A percentile compares a stretch with the other conserved stretches of the same genome.
Evolutionary conservation across 2,113 vertebrate species (phyloP).

Genomic region (Elanus axillaris): DNA sequence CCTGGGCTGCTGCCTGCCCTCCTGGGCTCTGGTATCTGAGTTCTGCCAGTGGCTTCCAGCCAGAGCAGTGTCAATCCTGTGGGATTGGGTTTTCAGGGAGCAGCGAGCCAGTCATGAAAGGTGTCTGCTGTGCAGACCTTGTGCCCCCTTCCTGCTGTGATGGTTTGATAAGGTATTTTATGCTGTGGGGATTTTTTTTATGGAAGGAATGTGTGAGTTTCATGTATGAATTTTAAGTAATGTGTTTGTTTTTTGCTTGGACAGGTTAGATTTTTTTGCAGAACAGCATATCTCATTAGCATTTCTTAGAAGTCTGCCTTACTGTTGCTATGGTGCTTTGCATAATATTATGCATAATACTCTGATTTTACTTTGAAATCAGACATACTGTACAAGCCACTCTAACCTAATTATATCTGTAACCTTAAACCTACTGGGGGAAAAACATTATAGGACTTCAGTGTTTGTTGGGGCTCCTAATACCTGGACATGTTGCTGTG

Average conservation of each 20-base stretch:
- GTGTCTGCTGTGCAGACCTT: not conserved
- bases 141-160: not conserved
- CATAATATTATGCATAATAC: constrained; percentile 40
- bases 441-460: not conserved
- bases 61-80: rapidly evolving
- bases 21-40: rapidly evolving
- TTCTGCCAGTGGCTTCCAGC: rapidly evolving
- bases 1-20: not conserved
- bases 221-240: not conserved
- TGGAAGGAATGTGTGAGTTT: not conserved
- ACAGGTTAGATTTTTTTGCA: constrained; percentile 18
- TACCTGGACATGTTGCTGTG: not conserved
- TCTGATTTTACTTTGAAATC: constrained; percentile 63
- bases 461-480: not conserved
- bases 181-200: not conserved
- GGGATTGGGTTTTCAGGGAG: rapidly evolving
- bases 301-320: constrained; percentile 54
- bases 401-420: constrained; percentile 29
- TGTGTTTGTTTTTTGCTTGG: constrained; percentile 4
- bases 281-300: constrained; percentile 54
- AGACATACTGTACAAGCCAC: constrained; percentile 25
- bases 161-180: not conserved
- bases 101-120: rapidly evolving
- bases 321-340: constrained; percentile 49
- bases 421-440: not conserved